Base-by-base conservation (phyloP, 1,140 invertebrate genomes). In the Venturia canescens region DNA sequence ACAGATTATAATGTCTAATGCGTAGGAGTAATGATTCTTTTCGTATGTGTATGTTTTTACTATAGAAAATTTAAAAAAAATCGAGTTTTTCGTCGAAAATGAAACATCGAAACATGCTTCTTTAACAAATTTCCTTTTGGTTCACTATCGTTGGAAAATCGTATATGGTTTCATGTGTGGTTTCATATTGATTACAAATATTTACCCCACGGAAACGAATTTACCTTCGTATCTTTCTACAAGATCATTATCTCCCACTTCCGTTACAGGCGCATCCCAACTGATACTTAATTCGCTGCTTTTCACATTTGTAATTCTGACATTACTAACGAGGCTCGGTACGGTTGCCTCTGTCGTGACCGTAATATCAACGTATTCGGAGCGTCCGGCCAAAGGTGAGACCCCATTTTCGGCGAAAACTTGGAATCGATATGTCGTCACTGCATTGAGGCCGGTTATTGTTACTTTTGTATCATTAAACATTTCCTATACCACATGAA, bases 391-490 rank as follows among this genome's bases (percentile, higher is more conserved):
- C 80, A 95, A 88, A 74, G 94, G 93, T 0, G 95, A 96, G 1
- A 97, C 95, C 0, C 97, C 97, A 91, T 98, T 98, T 86, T 96
- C 94, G 9, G 97, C 95, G 89, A 95, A 97, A 11, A 99, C 95
- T 94, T 97, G 96, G 86, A 99, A 97, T 67, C 95, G 94, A 90
- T 99, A 99, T 23, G 96, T 96, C 26, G 97, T 98, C 4, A 98
- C 96, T 1, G 98, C 96, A 89, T 97, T 97, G 66, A 99, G 92
- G 60, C 97, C 97, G 53, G 95, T 96, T 83, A 99, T 95, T 16
- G 97, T 98, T 4, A 99, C 95, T 92, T 97, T 97, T 1, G 98
- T 98, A 83, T 96, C 96, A 90, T 98, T 98, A 89, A 99, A 97
- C 21, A 95, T 95, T 79, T 95, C 95, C 90, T 96, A 44, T 44